These are phyloP conservation scores for Symphodus melops DNA, from an alignment of 2,113 vertebrate species.

Conservation along the genomic window DNA sequence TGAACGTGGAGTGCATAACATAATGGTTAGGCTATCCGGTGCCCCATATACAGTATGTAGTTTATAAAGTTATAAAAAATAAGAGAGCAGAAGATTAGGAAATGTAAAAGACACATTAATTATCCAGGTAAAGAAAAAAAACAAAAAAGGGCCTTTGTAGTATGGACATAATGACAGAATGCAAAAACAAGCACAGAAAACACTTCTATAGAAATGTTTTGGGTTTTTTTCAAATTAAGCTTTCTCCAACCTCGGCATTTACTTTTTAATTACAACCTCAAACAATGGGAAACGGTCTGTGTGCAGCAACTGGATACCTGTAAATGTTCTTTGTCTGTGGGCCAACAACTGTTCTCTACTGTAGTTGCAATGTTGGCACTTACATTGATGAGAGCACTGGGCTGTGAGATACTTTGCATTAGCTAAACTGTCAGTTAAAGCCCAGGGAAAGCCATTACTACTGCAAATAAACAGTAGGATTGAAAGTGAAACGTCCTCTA, in stretches of 20 bases:
- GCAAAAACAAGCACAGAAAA: neutral
- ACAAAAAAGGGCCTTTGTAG: no score
- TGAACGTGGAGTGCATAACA: no score
- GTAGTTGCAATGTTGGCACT: neutral
- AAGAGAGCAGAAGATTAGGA: neutral
- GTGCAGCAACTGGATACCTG: neutral
- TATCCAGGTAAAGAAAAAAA: neutral
- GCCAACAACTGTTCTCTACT: neutral
- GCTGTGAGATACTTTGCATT: slow-evolving; percentile 42
- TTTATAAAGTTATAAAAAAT: neutral
- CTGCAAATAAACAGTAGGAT: slow-evolving; percentile 44
- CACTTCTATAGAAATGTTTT: slow-evolving; percentile 1
- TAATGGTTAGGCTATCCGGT: no score
- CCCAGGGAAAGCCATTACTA: slow-evolving; percentile 36
- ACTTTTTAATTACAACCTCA: slow-evolving; percentile 1
- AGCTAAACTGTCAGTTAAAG: slow-evolving; percentile 13
- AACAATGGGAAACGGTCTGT: neutral
- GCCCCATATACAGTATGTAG: neutral
- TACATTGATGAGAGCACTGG: slow-evolving; percentile 30
- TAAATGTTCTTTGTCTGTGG: neutral
- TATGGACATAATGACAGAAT: neutral
- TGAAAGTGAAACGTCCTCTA: slow-evolving; percentile 33
- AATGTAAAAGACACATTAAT: neutral
- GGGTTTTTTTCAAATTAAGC: neutral
- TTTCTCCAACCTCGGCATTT: neutral